These are phyloP conservation scores for Orthosia gothica DNA, from an alignment of 2,888 invertebrate species.

Conservation along the genomic window DNA sequence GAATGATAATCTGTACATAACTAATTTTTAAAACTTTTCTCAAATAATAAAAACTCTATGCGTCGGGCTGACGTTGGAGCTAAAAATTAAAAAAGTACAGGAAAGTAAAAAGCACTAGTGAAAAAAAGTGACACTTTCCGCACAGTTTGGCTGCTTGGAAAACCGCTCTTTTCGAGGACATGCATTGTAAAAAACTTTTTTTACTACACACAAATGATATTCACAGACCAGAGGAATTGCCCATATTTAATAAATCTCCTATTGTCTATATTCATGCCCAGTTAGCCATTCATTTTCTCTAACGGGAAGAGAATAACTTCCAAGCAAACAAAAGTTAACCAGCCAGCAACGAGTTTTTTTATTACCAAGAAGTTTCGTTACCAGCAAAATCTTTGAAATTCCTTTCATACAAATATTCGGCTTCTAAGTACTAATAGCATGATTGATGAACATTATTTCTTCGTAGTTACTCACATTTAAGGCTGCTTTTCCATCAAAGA, in stretches of 20 bases:
- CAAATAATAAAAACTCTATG: too few species aligned
- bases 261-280: conserved; percentile 38
- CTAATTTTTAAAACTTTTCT: too few species aligned
- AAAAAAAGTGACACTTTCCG: too few species aligned
- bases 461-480: conserved; percentile 32
- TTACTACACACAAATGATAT: conserved; percentile 14
- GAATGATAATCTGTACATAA: too few species aligned
- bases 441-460: conserved; percentile 45
- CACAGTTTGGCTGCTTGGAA: too few species aligned
- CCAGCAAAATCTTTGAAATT: conserved; percentile 34
- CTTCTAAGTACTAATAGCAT: conserved; percentile 29
- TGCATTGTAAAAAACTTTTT: too few species aligned
- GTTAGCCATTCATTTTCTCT: conserved; percentile 42
- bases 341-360: conserved; percentile 23
- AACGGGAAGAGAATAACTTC: conserved; percentile 24
- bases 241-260: conserved; percentile 32
- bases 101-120: too few species aligned
- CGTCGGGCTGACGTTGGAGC: too few species aligned
- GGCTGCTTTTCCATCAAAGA: too few species aligned
- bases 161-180: too few species aligned
- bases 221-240: conserved; percentile 34
- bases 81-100: too few species aligned
- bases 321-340: conserved; percentile 23
- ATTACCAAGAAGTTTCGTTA: conserved; percentile 33
- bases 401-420: conserved; percentile 23